A percentile compares a stretch with the other conserved stretches of the same genome.
Conservation (phyloP, 2,888 invertebrate genomes). For the Biston betularia region DNA sequence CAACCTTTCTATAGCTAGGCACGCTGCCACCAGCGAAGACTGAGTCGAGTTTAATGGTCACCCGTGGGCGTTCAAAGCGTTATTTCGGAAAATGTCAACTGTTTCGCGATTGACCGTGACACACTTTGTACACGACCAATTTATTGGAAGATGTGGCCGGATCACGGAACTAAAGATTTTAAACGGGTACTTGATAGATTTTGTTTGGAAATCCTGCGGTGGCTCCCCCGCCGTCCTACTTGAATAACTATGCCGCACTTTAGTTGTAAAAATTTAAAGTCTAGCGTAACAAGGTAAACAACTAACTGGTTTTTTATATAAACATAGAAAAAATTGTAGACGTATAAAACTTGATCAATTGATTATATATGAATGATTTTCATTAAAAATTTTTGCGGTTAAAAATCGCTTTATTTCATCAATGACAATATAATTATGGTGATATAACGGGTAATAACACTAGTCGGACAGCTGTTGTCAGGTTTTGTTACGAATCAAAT, state of each 20-base stretch:
- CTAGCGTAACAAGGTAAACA: constrained; percentile 21
- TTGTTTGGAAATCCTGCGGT: constrained; percentile 9
- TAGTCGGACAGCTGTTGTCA: not conserved
- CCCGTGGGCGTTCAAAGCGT: constrained; percentile 16
- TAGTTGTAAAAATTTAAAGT: constrained; percentile 18
- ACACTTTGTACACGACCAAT: constrained; percentile 37
- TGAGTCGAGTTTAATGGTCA: constrained; percentile 12
- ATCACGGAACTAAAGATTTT: not conserved
- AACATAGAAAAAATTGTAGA: too few species aligned
- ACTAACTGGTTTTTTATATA: constrained; percentile 6
- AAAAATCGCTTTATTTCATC: not conserved
- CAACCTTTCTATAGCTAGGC: too few species aligned
- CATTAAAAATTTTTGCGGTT: not conserved
- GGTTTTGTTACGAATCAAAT: not conserved
- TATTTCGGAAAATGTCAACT: constrained; percentile 52
- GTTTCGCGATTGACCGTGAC: constrained; percentile 51
- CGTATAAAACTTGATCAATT: too few species aligned
- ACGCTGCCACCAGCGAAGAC: too few species aligned
- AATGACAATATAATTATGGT: not conserved
- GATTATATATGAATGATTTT: constrained; percentile 13
- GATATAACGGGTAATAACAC: not conserved
- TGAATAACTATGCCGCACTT: not conserved
- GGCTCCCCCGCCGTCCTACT: not conserved
- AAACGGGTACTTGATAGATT: not conserved
- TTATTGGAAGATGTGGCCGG: not conserved